Base-by-base conservation (phyloP, 2,113 vertebrate species). In the Phylloscopus whistleri region DNA sequence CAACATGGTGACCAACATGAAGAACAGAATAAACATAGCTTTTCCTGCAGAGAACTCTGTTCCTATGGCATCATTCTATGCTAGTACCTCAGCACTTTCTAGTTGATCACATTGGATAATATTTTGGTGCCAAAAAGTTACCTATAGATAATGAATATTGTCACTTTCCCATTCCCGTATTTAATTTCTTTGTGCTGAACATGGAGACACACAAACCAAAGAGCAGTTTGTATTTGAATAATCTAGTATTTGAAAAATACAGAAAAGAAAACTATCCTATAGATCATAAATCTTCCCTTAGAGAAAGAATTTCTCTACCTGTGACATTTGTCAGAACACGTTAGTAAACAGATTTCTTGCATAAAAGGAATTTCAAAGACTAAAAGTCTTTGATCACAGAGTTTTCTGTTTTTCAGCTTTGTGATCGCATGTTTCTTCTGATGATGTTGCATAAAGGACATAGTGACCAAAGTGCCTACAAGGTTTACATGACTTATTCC, bases 51-150 rank as follows among this genome's bases (percentile, higher is more conserved):
- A 91, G 89, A 96, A 58, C 76, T 26, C 21, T 48, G 48, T 46
- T 84, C 51, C 60, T 78, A 21, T 56, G 55, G n/a, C 46, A 58
- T 85, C 49, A 13, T 83, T 78, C 84, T 63, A 3, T 33, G 26
- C 9, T 78, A 48, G 44, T 81, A 76, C 64, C 56, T 92, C 90
- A 81, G 63, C 79, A 56, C 59, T 94, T 95, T 87, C 37, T 74
- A 95, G 60, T 8, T 84, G 46, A 78, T 91, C 56, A 70, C 77
- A 83, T 24, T 5, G 2, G 67, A 60, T 95, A 59, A 78, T 89
- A 43, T 53, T 90, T 93, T 62, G 74, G 62, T 94, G 82, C 77
- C 94, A 94, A 68, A 37, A 89, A 75, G 48, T 78, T 76, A 93
- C 59, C 46, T 82, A 1, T 10, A 72, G 69, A 48, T 93, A 66